Base-by-base conservation (phyloP, 2,113 vertebrate species). In the Helogale parvula region DNA sequence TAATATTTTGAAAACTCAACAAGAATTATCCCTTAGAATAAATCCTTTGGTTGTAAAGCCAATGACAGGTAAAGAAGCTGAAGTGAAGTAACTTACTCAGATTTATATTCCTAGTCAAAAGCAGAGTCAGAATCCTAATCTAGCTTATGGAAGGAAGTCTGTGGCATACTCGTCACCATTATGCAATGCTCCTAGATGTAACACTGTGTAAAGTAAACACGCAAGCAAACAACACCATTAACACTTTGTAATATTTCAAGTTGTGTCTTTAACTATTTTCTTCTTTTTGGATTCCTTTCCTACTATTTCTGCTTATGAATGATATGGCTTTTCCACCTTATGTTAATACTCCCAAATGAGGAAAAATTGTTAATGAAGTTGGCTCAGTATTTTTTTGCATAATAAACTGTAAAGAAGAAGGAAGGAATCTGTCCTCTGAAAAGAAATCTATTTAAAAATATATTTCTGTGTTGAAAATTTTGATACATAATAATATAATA, bases 401-500 rank as follows among this genome's bases (percentile, higher is more conserved):
- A 84, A 16, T 35, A 72, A 86, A 90, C 60, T 90, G 23, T 45
- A 84, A 83, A 96, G 2, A 8, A 6, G 52, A 77, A 50, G 5
- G 17, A 71, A 35, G 7, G 5, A 84, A 69, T 57, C 12, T 90
- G 25, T 80, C 17, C 69, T 45, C 25, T 84, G 0, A 83, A 91
- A 92, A 4, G 11, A 86, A 35, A 79, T 83, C 4, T 81, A 71
- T 72, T 57, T n/a, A 23, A 23, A 89, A 71, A 83, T 25, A 38
- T 80, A 35, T 94, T 90, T 88, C n/a, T 94, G 23, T 60, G n/a
- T 41, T 92, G 31, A 88, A 74, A 38, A 52, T 2, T 74, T 0
- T 96, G 27, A 88, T 84, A 72, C 47, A 90, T 41, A 21, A 93
- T 77, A 93, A 97, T 25, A 93, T 76, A 90, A 97, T 25, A 90